Evolutionary conservation across 2,113 vertebrate species (phyloP).

Genomic region (Charadrius vociferus): DNA sequence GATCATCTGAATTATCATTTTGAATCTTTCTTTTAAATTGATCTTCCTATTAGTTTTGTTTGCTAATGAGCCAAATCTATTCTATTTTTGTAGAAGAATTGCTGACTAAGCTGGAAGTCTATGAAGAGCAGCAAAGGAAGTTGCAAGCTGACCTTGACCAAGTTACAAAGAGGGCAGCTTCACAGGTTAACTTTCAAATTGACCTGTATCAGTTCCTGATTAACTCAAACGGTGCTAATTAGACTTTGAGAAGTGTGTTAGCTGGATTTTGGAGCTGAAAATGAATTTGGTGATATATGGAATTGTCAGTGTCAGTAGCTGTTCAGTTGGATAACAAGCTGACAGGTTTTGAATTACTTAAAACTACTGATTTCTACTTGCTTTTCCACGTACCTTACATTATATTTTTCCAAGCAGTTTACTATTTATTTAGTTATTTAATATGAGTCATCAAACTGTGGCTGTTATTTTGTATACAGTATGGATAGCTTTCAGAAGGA

Average conservation of each 20-base stretch:
- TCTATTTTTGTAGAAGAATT: constrained; percentile 77
- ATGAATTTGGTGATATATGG: not conserved
- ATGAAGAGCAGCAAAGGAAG: constrained; percentile 89
- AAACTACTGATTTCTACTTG: not conserved
- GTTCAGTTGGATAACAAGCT: not conserved
- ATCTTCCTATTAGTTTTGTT: not conserved
- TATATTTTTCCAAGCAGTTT: not conserved
- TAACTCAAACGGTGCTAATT: not conserved
- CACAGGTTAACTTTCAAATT: constrained; percentile 78
- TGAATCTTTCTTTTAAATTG: not conserved
- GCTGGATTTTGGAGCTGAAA: not conserved
- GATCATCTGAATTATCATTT: not conserved
- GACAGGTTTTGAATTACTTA: not conserved
- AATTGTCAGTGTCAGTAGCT: not conserved
- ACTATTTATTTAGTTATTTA: not conserved
- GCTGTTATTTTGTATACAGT: not conserved
- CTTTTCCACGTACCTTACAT: not conserved
- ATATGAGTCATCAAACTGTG: not conserved
- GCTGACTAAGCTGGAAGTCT: constrained; percentile 83
- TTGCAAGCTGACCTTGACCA: constrained; percentile 90
- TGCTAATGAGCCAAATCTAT: not conserved
- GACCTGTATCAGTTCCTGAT: not conserved
- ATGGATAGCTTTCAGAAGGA: not conserved
- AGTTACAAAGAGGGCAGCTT: constrained; percentile 88
- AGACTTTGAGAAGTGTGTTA: not conserved